Base-by-base conservation (phyloP, 2,797 vertebrate genomes). In the Phataginus tricuspis region DNA sequence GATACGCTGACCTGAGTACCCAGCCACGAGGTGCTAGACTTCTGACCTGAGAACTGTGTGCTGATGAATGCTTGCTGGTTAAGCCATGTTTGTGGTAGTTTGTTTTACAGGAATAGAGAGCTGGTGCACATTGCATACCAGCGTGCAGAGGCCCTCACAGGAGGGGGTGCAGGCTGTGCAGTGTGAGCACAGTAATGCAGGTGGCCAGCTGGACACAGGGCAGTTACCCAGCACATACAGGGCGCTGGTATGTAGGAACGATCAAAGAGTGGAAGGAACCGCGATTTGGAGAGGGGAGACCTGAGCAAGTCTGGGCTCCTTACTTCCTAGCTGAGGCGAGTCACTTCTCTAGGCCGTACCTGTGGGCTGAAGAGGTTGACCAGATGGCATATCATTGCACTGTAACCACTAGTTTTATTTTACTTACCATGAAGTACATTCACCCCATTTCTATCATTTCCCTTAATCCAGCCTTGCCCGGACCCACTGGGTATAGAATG, bases 131-230 rank as follows among this genome's bases (percentile, higher is more conserved):
- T 34, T 21, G 34, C 34, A 25, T n/a, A 15, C 49, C 57, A 39
- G 39, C 27, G 5, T 86, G 42, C n/a, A 85, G 5, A 39, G 59
- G 39, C 1, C 51, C 31, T 0, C 0, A 53, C 71, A 91, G 61
- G 94, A 93, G 45, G 45, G 4, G 74, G 7, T 80, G 23, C 6
- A 59, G 64, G 29, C 27, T 27, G 39, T 29, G 42, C 10, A 34
- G 23, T 55, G 61, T 57, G 80, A 42, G 0, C 3, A 89, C 42
- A 2, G 31, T 45, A 31, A 2, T 45, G 25, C 29, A 19, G 10
- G 93, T 15, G 59, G 79, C 37, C 31, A 49, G 23, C 79, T 91
- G 42, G 23, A 85, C 71, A 90, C 66, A 78, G 69, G n/a, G 37
- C 45, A 45, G 45, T 45, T 45, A 45, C 45, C 45, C 45, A 45